Evolutionary conservation across 2,797 vertebrate species (phyloP).

Genomic region (Morus bassanus): DNA sequence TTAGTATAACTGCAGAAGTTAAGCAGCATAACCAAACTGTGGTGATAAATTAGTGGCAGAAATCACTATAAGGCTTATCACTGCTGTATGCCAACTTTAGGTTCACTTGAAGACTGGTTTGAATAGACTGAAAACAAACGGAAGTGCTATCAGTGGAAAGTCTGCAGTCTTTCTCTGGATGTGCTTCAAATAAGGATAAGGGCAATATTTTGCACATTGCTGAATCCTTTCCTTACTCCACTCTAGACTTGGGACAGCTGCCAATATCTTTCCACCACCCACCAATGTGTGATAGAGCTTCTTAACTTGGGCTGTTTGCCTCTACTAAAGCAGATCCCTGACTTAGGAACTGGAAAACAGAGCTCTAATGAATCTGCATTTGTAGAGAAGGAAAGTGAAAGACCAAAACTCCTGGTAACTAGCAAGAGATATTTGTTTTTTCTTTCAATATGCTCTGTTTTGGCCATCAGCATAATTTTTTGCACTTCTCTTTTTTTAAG

Average conservation of each 20-base stretch:
- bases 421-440: background rate
- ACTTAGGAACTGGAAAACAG: background rate
- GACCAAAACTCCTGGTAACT: background rate
- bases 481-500: background rate
- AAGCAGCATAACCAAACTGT: background rate
- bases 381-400: background rate
- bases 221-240: background rate
- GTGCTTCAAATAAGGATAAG: background rate
- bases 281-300: background rate
- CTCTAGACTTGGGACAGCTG: background rate
- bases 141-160: background rate
- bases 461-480: background rate
- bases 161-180: background rate
- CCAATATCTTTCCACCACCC: background rate
- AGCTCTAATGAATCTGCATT: background rate
- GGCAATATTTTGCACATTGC: background rate
- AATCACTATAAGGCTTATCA: background rate
- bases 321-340: fast-evolving
- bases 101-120: background rate
- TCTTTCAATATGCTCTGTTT: background rate
- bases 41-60: background rate
- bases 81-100: background rate
- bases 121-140: background rate
- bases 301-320: background rate
- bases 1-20: background rate